These are phyloP conservation scores for Actinemys pallida DNA, from an alignment of 2,113 vertebrate species.

Conservation along the genomic window DNA sequence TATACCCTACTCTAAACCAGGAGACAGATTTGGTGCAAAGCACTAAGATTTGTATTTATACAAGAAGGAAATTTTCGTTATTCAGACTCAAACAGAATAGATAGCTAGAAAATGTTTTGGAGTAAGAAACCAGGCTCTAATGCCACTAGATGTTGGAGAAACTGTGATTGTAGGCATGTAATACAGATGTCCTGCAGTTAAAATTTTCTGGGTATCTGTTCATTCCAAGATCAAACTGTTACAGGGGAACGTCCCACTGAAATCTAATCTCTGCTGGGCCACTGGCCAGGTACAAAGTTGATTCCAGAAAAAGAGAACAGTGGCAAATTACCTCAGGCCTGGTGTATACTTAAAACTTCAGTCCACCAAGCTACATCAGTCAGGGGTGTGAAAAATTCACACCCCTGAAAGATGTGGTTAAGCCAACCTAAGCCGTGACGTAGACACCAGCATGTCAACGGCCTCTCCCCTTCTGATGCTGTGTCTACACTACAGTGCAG, in stretches of 20 bases:
- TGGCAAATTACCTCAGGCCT: neutral
- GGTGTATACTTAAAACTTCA: neutral
- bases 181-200: neutral
- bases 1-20: neutral
- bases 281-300: neutral
- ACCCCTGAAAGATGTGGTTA: neutral
- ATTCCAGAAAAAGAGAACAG: neutral
- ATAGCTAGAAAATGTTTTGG: fast-evolving
- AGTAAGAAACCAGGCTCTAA: neutral
- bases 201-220: neutral
- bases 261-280: neutral
- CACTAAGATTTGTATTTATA: neutral
- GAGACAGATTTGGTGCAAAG: neutral
- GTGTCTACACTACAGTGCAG: neutral
- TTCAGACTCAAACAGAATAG: neutral
- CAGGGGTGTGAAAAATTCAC: neutral
- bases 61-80: neutral
- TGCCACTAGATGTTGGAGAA: neutral
- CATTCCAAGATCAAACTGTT: neutral
- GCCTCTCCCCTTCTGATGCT: neutral
- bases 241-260: neutral
- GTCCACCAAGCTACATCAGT: neutral
- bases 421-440: neutral
- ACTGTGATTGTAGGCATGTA: neutral
- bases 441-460: neutral